Evolutionary conservation across 1,140 invertebrate species (phyloP).

Genomic region (Ooceraea biroi): DNA sequence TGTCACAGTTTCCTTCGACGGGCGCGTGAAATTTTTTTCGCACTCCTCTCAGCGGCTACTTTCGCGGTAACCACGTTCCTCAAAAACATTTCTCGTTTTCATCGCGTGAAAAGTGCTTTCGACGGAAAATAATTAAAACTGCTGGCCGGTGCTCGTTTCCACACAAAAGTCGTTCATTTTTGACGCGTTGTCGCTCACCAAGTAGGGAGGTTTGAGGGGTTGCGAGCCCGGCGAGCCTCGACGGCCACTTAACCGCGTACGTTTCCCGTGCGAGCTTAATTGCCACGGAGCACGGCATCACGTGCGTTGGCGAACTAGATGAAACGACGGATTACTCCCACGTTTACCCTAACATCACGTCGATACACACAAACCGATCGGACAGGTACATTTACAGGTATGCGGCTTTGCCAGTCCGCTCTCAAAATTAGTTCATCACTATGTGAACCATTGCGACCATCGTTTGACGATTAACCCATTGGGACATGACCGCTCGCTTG

Average conservation of each 20-base stretch:
- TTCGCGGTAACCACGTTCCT: not conserved
- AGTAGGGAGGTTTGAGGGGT: not conserved
- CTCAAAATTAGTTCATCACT: not conserved
- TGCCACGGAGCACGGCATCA: slow-evolving; percentile 35
- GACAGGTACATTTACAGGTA: not conserved
- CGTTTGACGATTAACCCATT: not conserved
- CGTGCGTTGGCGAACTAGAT: slow-evolving; percentile 22
- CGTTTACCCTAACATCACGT: not conserved
- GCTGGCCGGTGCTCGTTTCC: not conserved
- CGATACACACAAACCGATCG: not conserved
- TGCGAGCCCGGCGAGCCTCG: slow-evolving; percentile 28
- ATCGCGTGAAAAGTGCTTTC: not conserved
- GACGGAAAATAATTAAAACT: slow-evolving; percentile 18
- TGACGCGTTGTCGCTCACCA: not conserved
- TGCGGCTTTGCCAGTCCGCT: not conserved
- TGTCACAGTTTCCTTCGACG: not conserved
- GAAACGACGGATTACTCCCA: slow-evolving; percentile 21
- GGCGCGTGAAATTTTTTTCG: not conserved
- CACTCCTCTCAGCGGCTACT: not conserved
- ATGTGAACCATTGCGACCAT: not conserved
- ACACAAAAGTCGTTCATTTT: not conserved
- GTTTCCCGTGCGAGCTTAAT: slow-evolving; percentile 36
- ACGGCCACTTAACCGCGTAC: slow-evolving; percentile 41
- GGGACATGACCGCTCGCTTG: not conserved
- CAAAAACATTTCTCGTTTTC: not conserved